Base-by-base conservation (phyloP, 30 jellyfish, hydroid and myxozoan species). In the Catostylus mosaicus region DNA sequence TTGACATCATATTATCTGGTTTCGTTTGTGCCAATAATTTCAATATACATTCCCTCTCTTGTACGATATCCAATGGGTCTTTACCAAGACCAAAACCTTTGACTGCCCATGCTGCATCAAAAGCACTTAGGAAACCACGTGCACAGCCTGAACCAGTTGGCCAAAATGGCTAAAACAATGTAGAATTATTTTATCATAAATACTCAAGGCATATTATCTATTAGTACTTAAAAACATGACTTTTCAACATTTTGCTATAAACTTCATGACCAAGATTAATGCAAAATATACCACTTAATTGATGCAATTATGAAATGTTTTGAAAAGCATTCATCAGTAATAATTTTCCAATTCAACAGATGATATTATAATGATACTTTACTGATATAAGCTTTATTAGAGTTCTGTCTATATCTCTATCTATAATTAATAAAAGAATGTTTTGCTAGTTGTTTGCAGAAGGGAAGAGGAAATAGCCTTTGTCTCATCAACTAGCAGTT, bases 111-210 rank as follows among this genome's bases (percentile, higher is more conserved):
- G 97, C 98, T 7, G 93, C 98, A 84, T 92, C 98, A 52, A 87
- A 72, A 2, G 93, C 96, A 73, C 98, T 88, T 3, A 92, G 95
- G 69, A 92, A 92, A 10, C 98, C 98, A 7, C 98, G 88, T 4
- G 98, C 98, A 82, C 98, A 92, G 1, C 98, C 98, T 19, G 98
- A 92, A 45, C 98, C 98, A 59, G 98, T 92, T 0, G 98, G 98
- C 98, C 98, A 92, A 64, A 92, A 92, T 56, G 98, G 98, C 98
- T 91, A 35, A 37, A 0, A 82, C 9, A 23, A 50, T 30, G 52
- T 7, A 66, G 79, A 16, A 24, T 66, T 66, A 46, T 19, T 60
- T 20, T 60, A 27, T 9, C 35, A 20, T 60, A 22, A 60, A 27
- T n/a, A n/a, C n/a, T n/a, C n/a, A n/a, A n/a, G n/a, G n/a, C n/a